Evolutionary conservation across 2,797 vertebrate genomes (phyloP), one percentile per base, ranked within the genome.

Genomic region (Hypotaenidia philippensis): DNA sequence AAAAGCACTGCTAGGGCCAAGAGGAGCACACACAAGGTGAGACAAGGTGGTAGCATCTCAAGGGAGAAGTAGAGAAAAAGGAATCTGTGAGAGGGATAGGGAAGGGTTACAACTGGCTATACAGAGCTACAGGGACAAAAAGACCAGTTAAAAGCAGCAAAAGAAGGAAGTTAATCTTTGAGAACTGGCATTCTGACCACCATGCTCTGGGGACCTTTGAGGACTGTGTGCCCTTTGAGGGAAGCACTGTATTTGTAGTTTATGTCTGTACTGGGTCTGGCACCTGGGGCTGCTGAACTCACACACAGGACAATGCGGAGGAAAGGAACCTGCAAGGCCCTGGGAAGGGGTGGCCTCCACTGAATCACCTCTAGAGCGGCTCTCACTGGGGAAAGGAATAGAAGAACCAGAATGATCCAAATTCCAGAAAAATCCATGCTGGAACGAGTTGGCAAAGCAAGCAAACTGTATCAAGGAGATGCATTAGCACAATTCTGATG

Each of bases 71-170:
- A 64, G 53, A 91, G 29, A 57, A 80, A 71, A 84, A 72, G 45
- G 57, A 93, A 70, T 16, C 26, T n/a, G 76, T 75, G 81, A 87
- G 64, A 69, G 44, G 56, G 41, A 44, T 44, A 52, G 75, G 83
- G 79, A 71, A 91, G 11, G 71, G 44, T 50, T 89, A 59, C 65
- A 90, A 40, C 38, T 34, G 23, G 78, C 80, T 66, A 65, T 32
- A 34, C 72, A 56, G 71, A 4, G 44, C 38, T 65, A 71, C 59
- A 60, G 26, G 70, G 78, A 93, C 90, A 86, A 56, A 87, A 80
- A 63, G 49, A 66, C 66, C 84, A 90, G 87, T 31, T 89, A 95
- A 96, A 94, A 95, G 90, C 92, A 90, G 93, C 88, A 86, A 72
- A 55, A 78, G 21, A 36, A 6, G 49, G 52, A 64, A 44, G 71